Evolutionary conservation across 2,888 invertebrate species (phyloP).

Genomic region (Atrina japonica): DNA sequence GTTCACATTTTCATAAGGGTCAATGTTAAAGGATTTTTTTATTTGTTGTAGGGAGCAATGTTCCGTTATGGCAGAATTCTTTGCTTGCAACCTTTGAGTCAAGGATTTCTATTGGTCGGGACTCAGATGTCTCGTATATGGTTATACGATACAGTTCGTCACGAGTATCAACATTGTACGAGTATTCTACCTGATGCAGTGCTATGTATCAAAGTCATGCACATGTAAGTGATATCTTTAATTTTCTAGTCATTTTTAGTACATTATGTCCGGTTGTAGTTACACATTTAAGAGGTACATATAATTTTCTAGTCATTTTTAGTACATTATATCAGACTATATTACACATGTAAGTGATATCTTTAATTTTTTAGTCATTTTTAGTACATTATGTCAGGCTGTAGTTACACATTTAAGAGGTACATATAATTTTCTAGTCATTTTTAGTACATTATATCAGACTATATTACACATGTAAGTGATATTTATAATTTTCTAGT

Average conservation of each 20-base stretch:
- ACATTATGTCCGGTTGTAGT: too few species aligned
- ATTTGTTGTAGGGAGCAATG: slow-evolving; percentile 60
- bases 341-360: slow-evolving; percentile 25
- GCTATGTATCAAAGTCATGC: slow-evolving; percentile 59
- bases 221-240: slow-evolving; percentile 19
- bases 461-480: slow-evolving; percentile 27
- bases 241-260: background rate
- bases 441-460: background rate
- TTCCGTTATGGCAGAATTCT: slow-evolving; percentile 70
- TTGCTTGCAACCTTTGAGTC: slow-evolving; percentile 63
- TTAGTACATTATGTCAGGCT: too few species aligned
- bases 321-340: background rate
- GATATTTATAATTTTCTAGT: background rate
- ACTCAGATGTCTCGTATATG: slow-evolving; percentile 72
- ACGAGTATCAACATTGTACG: slow-evolving; percentile 58
- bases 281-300: too few species aligned
- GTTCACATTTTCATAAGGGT: too few species aligned
- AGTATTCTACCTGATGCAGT: slow-evolving; percentile 67
- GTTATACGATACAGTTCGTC: slow-evolving; percentile 66
- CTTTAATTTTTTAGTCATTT: background rate
- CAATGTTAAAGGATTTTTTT: background rate
- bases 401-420: too few species aligned
- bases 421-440: too few species aligned
- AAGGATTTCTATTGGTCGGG: slow-evolving; percentile 66
- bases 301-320: background rate